phyloP scores from a whole-genome alignment of 2,113 vertebrate genomes.

The Tinamus guttatus region DNA sequence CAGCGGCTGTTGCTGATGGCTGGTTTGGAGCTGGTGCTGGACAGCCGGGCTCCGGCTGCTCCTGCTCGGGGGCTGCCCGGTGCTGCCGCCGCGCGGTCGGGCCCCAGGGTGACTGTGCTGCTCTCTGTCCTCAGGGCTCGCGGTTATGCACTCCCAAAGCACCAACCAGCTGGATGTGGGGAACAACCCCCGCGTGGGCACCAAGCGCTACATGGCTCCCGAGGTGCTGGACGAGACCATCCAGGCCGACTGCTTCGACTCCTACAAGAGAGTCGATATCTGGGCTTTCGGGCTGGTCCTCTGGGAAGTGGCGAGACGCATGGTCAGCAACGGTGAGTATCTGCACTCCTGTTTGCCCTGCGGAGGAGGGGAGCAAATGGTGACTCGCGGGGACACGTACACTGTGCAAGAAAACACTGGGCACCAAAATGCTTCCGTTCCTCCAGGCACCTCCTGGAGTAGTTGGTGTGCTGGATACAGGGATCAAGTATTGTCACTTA shows the following conservation, averaged over 20 bases:
- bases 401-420: accelerated
- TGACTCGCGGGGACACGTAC: too few relatives aligned
- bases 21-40: not conserved
- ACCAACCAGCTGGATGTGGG: slow-evolving; percentile 97
- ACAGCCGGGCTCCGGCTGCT: not conserved
- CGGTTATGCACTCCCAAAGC: slow-evolving; percentile 98
- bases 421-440: accelerated
- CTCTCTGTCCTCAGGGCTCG: slow-evolving; percentile 82
- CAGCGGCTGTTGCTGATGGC: not conserved
- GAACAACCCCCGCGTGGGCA: slow-evolving; percentile 97
- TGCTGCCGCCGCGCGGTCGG: not conserved
- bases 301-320: slow-evolving; percentile 95
- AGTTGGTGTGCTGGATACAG: not conserved
- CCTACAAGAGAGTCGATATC: slow-evolving; percentile 96
- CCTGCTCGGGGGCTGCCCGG: not conserved
- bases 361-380: accelerated
- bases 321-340: slow-evolving; percentile 94
- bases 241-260: slow-evolving; percentile 97
- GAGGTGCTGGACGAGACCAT: slow-evolving; percentile 96
- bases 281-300: slow-evolving; percentile 98
- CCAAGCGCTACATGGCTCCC: slow-evolving; percentile 98
- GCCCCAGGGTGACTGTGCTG: not conserved
- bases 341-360: accelerated
- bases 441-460: not conserved
- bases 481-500: not conserved